phyloP scores from a whole-genome alignment of 2,888 invertebrate genomes.

The Caenorhabditis sp. region DNA sequence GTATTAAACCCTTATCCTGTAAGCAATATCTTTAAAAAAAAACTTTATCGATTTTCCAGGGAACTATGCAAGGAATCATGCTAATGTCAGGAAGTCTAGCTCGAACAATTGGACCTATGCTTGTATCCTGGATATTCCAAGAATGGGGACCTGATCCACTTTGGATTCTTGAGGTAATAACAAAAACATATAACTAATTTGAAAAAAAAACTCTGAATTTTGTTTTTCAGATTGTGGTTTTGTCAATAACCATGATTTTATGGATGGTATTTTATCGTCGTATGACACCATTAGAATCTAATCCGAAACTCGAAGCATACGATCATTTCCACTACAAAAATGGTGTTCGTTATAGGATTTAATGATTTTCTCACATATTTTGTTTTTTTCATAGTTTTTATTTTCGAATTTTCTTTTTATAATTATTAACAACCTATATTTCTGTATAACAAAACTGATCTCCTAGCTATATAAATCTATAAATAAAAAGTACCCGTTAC shows the following conservation, averaged over 20 bases:
- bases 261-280: constrained; percentile 50
- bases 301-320: constrained; percentile 45
- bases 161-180: constrained; percentile 45
- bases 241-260: constrained; percentile 30
- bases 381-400: too few relatives aligned
- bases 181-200: background rate
- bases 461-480: background rate
- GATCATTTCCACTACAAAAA: constrained; percentile 44
- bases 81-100: constrained; percentile 51
- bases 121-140: constrained; percentile 52
- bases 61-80: constrained; percentile 56
- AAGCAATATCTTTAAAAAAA: too few relatives aligned
- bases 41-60: constrained; percentile 17
- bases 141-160: constrained; percentile 49
- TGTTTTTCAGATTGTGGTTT: constrained; percentile 35
- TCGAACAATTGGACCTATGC: constrained; percentile 44
- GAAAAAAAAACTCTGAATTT: background rate
- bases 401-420: background rate
- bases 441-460: too few relatives aligned
- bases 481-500: background rate
- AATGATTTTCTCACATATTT: background rate
- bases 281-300: constrained; percentile 43
- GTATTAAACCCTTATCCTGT: too few relatives aligned
- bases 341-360: constrained; percentile 46
- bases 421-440: background rate